Conservation (phyloP, 2,888 invertebrate genomes). For the Drosophila limbata region DNA sequence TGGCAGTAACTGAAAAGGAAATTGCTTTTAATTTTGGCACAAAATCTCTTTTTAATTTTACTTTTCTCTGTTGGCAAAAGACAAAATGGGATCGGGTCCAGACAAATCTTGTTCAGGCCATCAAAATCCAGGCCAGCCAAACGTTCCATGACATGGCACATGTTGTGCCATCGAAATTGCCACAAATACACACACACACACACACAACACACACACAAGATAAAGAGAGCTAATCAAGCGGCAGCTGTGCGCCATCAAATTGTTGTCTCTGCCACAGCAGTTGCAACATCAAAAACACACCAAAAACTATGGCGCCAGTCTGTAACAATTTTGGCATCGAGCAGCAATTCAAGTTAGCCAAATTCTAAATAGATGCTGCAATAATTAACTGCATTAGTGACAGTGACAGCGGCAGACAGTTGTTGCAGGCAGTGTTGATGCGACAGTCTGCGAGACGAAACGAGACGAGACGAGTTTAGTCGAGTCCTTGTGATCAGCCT, state of each 20-base stretch:
- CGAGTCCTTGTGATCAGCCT: conserved; percentile 7
- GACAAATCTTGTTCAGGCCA: conserved; percentile 40
- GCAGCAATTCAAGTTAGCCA: conserved; percentile 25
- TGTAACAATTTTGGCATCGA: conserved; percentile 22
- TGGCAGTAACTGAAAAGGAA: conserved; percentile 45
- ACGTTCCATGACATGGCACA: conserved; percentile 54
- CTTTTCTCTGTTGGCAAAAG: conserved; percentile 31
- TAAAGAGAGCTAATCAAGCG: conserved; percentile 61
- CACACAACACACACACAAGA: neutral
- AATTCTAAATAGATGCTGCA: conserved; percentile 68
- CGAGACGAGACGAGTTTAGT: conserved; percentile 5
- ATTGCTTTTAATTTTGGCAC: conserved; percentile 75
- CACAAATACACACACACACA: conserved; percentile 10
- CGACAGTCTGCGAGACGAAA: conserved; percentile 6
- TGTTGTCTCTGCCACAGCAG: conserved; percentile 37
- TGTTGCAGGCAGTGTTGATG: conserved; percentile 25
- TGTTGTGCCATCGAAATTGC: conserved; percentile 65
- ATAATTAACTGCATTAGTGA: conserved; percentile 75
- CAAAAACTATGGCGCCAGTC: conserved; percentile 39
- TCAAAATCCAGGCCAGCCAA: conserved; percentile 41
- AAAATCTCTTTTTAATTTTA: conserved; percentile 76
- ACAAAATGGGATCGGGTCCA: conserved; percentile 35
- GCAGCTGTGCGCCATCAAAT: conserved; percentile 60
- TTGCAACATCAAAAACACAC: conserved; percentile 9
- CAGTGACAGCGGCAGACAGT: conserved; percentile 27